Conservation (phyloP, 1,140 invertebrate genomes). For the Drosophila neocordata region DNA sequence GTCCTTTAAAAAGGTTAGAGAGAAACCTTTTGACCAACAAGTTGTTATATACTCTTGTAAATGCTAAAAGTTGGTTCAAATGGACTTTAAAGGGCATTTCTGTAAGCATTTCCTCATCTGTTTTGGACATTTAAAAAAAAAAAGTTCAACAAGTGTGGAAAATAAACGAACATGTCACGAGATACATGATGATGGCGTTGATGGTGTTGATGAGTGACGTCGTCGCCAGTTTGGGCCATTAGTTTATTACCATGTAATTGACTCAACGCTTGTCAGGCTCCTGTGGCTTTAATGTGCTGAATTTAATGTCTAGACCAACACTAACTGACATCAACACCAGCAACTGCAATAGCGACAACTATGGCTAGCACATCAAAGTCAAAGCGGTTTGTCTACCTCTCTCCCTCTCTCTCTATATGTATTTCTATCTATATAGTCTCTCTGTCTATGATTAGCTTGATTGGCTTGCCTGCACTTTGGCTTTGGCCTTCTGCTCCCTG, state of each 20-base stretch:
- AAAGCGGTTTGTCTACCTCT: slow-evolving; percentile 49
- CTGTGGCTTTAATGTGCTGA: slow-evolving; percentile 76
- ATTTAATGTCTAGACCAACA: slow-evolving; percentile 66
- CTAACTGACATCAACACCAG: slow-evolving; percentile 31
- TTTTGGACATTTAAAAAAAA: slow-evolving; percentile 6
- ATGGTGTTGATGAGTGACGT: slow-evolving; percentile 34
- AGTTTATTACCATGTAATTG: slow-evolving; percentile 80
- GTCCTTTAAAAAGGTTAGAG: neutral
- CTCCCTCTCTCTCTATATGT: neutral
- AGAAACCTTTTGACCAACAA: too few species aligned
- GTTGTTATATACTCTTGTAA: too few species aligned
- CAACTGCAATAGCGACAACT: slow-evolving; percentile 22
- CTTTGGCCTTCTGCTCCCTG: slow-evolving; percentile 45
- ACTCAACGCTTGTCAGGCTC: slow-evolving; percentile 78
- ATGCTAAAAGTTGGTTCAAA: too few species aligned
- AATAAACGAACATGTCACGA: slow-evolving; percentile 63
- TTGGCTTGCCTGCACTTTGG: slow-evolving; percentile 57
- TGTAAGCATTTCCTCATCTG: neutral
- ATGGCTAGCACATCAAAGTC: slow-evolving; percentile 72
- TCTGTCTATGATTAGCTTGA: slow-evolving; percentile 61
- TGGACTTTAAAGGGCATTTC: too few species aligned
- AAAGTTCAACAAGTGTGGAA: slow-evolving; percentile 71
- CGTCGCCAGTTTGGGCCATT: slow-evolving; percentile 57
- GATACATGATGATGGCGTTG: slow-evolving; percentile 34
- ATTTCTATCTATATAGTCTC: slow-evolving; percentile 12